A percentile compares a stretch with the other conserved stretches of the same genome.
phyloP scores from a whole-genome alignment of 1,140 invertebrate species.

The Cydia amplana region DNA sequence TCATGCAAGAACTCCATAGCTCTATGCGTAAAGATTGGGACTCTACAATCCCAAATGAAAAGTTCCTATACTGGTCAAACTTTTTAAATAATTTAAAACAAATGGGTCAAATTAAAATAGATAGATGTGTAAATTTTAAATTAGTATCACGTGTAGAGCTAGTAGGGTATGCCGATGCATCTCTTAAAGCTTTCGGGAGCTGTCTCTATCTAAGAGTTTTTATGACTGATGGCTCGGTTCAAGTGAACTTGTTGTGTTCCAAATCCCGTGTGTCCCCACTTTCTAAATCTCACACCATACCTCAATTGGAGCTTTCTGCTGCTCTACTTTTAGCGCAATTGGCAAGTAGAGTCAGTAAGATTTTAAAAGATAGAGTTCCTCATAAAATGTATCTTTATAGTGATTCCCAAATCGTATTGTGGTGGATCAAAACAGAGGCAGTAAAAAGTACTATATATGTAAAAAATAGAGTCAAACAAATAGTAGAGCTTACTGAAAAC shows the following conservation, averaged over 20 bases:
- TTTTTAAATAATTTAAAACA: conserved; percentile 25
- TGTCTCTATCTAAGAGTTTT: conserved; percentile 44
- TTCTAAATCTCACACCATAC: conserved; percentile 43
- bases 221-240: conserved; percentile 6
- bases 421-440: conserved; percentile 52
- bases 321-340: conserved; percentile 40
- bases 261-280: conserved; percentile 53
- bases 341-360: conserved; percentile 8
- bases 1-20: conserved; percentile 34
- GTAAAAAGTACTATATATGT: conserved; percentile 57
- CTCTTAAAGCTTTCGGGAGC: conserved; percentile 46
- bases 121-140: conserved; percentile 18
- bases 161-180: conserved; percentile 31
- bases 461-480: conserved; percentile 56
- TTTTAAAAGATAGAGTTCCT: background rate
- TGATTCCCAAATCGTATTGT: conserved; percentile 59
- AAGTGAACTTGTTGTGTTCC: conserved; percentile 40
- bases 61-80: conserved; percentile 2
- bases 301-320: conserved; percentile 49
- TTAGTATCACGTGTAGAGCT: background rate
- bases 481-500: conserved; percentile 45
- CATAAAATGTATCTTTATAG: conserved; percentile 38
- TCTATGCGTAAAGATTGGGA: conserved; percentile 29
- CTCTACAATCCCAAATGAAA: conserved; percentile 3
- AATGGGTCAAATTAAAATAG: conserved; percentile 24